A percentile compares a stretch with the other conserved stretches of the same genome.
These are phyloP conservation scores for Notothenia rossii DNA, from an alignment of 2,113 vertebrate genomes.

Conservation along the genomic window DNA sequence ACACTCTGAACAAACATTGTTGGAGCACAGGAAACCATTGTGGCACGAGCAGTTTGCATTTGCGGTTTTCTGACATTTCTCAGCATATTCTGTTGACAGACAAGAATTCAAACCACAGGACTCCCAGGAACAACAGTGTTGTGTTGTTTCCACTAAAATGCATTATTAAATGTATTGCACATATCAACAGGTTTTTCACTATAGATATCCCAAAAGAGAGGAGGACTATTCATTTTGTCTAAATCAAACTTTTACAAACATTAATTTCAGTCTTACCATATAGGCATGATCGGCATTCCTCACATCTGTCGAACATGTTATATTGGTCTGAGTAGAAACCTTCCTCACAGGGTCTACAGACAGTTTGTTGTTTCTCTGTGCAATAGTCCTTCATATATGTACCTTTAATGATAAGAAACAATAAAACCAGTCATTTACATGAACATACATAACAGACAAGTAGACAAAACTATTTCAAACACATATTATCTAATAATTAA, in stretches of 20 bases:
- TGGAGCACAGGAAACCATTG: conserved; percentile 71
- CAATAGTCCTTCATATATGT: conserved; percentile 25
- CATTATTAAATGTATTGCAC: background rate
- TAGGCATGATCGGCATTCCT: conserved; percentile 54
- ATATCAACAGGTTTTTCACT: background rate
- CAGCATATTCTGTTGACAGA: conserved; percentile 51
- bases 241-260: background rate
- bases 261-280: conserved; percentile 57
- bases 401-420: conserved; percentile 53
- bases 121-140: background rate
- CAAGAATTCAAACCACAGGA: conserved; percentile 19
- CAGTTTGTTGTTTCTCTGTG: background rate
- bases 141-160: background rate
- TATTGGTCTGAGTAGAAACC: conserved; percentile 16
- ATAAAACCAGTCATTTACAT: background rate
- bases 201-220: background rate
- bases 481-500: background rate
- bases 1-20: conserved; percentile 61
- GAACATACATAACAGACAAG: background rate
- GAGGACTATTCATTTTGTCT: background rate
- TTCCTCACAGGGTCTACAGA: conserved; percentile 44
- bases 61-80: conserved; percentile 60
- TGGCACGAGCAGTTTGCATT: conserved; percentile 59
- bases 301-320: conserved; percentile 42
- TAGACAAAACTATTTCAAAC: background rate